These are phyloP conservation scores for Chelonus formosanus DNA, from an alignment of 2,888 invertebrate species.

Conservation along the genomic window DNA sequence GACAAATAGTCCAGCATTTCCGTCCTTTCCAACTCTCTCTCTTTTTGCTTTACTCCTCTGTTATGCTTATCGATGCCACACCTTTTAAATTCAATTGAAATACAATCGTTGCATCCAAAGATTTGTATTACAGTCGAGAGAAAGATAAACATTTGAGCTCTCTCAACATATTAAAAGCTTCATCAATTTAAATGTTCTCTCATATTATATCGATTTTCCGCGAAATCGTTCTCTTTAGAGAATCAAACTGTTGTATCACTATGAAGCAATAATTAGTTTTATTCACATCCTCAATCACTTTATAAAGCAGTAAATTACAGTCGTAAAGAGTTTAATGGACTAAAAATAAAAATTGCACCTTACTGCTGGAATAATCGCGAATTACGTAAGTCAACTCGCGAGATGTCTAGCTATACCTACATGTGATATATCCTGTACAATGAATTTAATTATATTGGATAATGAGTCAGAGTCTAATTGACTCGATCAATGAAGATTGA, in stretches of 20 bases:
- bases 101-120: slow-evolving; percentile 18
- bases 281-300: no score
- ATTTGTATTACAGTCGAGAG: background rate
- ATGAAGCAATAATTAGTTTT: no score
- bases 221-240: background rate
- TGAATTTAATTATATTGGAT: slow-evolving; percentile 20
- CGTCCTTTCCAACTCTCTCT: slow-evolving; percentile 17
- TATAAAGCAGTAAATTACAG: no score
- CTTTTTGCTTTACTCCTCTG: background rate
- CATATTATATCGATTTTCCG: slow-evolving; percentile 11
- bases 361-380: slow-evolving; percentile 17
- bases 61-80: slow-evolving; percentile 24
- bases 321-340: no score
- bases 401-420: background rate
- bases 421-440: slow-evolving; percentile 3
- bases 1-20: slow-evolving; percentile 28
- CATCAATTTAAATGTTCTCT: no score
- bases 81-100: slow-evolving; percentile 20
- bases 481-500: background rate
- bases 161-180: no score
- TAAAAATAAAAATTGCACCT: slow-evolving; percentile 12
- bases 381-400: slow-evolving; percentile 25
- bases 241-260: no score
- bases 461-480: slow-evolving; percentile 9
- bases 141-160: background rate